phyloP scores from a whole-genome alignment of 2,113 vertebrate species.

The Rhegmatorhina hoffmannsi region DNA sequence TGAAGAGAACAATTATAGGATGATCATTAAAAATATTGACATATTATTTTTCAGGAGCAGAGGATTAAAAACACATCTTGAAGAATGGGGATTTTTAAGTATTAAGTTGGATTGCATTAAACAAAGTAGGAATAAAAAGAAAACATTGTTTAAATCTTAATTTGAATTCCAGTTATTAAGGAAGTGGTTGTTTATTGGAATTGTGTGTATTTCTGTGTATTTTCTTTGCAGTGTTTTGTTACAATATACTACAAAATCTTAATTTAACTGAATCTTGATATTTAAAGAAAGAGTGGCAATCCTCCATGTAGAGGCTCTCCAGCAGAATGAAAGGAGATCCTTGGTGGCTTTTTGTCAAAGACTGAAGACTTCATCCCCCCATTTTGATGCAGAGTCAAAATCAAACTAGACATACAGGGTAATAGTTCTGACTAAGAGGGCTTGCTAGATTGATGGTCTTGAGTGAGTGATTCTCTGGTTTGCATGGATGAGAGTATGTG shows the following conservation, averaged over 20 bases:
- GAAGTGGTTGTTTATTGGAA: not conserved
- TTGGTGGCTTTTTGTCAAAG: not conserved
- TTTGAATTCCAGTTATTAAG: not conserved
- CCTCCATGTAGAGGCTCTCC: not conserved
- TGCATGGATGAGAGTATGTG: not conserved
- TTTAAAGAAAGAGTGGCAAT: not conserved
- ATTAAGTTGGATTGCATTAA: not conserved
- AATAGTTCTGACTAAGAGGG: not conserved
- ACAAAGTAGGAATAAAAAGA: not conserved
- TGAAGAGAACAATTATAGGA: constrained; percentile 64
- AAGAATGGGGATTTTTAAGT: not conserved
- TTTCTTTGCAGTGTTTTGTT: not conserved
- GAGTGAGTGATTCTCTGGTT: not conserved
- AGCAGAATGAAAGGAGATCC: not conserved
- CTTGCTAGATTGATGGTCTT: not conserved
- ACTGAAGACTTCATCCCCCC: not conserved
- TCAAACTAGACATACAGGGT: not conserved
- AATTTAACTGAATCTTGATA: not conserved
- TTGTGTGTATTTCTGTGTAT: not conserved
- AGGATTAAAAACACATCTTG: constrained; percentile 14
- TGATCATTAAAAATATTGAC: constrained; percentile 58
- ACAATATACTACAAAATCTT: not conserved
- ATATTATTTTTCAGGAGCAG: constrained; percentile 7
- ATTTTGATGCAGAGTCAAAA: not conserved
- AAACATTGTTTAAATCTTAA: not conserved